Evolutionary conservation across 1,140 invertebrate species (phyloP), one percentile per base, ranked within the genome.

Genomic region (Lasioglossum baleicum): DNA sequence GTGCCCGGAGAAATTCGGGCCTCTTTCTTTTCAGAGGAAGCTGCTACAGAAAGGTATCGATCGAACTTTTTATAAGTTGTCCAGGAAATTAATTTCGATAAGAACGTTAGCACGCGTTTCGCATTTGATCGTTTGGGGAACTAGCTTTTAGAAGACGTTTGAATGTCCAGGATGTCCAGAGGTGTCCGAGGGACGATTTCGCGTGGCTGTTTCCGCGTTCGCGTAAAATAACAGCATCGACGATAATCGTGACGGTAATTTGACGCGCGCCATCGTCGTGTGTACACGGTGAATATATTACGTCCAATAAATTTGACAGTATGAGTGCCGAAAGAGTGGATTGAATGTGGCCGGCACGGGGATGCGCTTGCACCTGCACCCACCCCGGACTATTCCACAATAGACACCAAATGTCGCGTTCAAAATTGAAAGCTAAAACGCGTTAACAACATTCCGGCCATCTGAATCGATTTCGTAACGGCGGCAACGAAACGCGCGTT

Each of bases 341-440:
- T 73, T 44, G 76, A 65, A 73, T 58, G 22, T 26, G 61, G 60
- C 61, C 51, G 20, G 51, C 17, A 7, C 17, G 51, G 51, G 15
- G 51, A 15, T 8, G n/a, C 56, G 20, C n/a, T 15, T 31, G 48
- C 63, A 79, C 76, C 64, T 73, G 44, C 69, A 53, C 20, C 35
- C 35, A 35, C 35, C 35, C 77, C 63, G 44, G 61, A 67, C 53
- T 60, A 66, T 80, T 75, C 79, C 79, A 75, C 79, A 76, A 81
- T 81, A 69, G 73, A 81, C 79, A 81, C 65, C 74, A 81, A 81
- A 76, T 76, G 73, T 76, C 76, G 61, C 76, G 70, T 73, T 79
- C 76, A 79, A 79, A 79, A 79, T 79, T 73, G 76, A 79, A 79
- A 72, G 76, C 76, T 79, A 79, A 79, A 79, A 72, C 76, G 76